Conservation (phyloP, 2,113 vertebrate species). For the Panthera uncia region DNA sequence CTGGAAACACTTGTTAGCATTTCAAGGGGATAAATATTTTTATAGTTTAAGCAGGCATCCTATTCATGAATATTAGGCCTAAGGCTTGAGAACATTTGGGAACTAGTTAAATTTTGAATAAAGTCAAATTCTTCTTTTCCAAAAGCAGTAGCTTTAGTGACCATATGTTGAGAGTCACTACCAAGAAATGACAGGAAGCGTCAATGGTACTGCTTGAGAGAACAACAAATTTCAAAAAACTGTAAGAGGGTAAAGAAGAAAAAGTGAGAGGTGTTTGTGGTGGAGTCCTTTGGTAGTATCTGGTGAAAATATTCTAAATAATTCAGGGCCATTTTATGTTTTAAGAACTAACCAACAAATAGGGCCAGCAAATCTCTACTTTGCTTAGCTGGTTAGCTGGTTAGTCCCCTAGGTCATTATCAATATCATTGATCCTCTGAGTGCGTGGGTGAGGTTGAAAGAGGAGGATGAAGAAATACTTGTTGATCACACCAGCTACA, state of each 20-base stretch:
- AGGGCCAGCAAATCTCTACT: background rate
- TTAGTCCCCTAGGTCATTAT: background rate
- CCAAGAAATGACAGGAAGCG: background rate
- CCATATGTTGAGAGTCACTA: background rate
- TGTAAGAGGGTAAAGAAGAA: background rate
- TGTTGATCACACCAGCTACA: background rate
- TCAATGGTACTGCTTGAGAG: background rate
- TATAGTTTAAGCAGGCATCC: constrained; percentile 8
- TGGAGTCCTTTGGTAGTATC: background rate
- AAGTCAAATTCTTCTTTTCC: constrained; percentile 17
- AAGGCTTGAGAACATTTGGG: constrained; percentile 3
- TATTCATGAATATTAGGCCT: constrained; percentile 44
- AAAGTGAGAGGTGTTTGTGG: background rate
- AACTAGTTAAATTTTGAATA: constrained; percentile 34
- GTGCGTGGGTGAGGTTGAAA: background rate
- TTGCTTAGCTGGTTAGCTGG: background rate
- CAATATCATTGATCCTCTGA: background rate
- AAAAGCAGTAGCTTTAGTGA: background rate
- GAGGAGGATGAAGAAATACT: constrained; percentile 21
- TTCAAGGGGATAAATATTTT: constrained; percentile 17
- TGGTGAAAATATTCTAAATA: background rate
- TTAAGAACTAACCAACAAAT: background rate
- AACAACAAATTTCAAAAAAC: background rate
- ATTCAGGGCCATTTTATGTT: background rate
- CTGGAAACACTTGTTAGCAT: constrained; percentile 12